Percentiles rank a stretch among this genome's conserved stretches.
Evolutionary conservation across 2,888 invertebrate genomes (phyloP).

Genomic region (Spisula subtruncata): DNA sequence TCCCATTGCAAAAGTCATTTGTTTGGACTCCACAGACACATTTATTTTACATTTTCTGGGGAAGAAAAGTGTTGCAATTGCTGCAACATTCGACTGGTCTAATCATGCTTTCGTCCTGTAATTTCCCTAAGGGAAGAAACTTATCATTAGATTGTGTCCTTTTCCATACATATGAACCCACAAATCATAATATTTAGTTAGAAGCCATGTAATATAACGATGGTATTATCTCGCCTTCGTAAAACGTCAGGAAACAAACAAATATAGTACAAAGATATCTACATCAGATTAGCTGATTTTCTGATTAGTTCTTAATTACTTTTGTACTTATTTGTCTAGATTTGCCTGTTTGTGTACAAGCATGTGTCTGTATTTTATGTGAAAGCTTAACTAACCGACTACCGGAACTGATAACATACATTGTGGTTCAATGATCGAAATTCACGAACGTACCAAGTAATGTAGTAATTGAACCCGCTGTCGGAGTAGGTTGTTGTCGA

Average conservation of each 20-base stretch:
- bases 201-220: conserved; percentile 5
- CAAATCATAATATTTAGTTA: neutral
- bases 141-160: conserved; percentile 10
- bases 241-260: conserved; percentile 7
- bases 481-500: too few species aligned
- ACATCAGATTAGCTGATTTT: neutral
- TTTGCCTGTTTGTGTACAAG: neutral
- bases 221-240: neutral
- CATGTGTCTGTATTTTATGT: too few species aligned
- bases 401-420: too few species aligned
- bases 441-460: too few species aligned
- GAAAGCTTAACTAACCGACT: too few species aligned
- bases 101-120: conserved; percentile 35
- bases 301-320: neutral
- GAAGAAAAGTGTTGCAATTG: conserved; percentile 28
- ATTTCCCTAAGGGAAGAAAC: conserved; percentile 43
- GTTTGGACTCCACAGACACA: conserved; percentile 37
- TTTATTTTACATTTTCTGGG: conserved; percentile 39
- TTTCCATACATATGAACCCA: neutral
- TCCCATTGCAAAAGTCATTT: conserved; percentile 4
- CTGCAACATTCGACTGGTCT: conserved; percentile 29
- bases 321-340: neutral
- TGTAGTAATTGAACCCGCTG: too few species aligned
- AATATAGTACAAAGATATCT: neutral
- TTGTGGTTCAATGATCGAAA: too few species aligned